These are phyloP conservation scores for Alexandromys fortis DNA, from an alignment of 2,113 vertebrate species.

Conservation along the genomic window DNA sequence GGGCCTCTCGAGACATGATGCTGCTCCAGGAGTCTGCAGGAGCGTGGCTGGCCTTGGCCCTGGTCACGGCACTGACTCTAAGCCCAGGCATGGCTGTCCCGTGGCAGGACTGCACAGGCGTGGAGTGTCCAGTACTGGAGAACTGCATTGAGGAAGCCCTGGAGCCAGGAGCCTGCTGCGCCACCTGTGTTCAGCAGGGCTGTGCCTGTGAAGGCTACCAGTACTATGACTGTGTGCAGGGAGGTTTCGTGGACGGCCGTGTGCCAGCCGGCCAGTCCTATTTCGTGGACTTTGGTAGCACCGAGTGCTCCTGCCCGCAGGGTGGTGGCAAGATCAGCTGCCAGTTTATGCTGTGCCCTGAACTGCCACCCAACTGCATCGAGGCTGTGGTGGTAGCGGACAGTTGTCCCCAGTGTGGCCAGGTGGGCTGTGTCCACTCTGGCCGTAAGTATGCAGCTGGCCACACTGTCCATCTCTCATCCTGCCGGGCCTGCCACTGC, in stretches of 20 bases:
- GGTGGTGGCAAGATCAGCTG: constrained; percentile 96
- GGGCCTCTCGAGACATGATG: constrained; percentile 85
- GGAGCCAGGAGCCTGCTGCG: constrained; percentile 90
- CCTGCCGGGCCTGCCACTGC: constrained; percentile 95
- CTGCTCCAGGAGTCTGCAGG: constrained; percentile 41
- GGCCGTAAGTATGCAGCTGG: constrained; percentile 92
- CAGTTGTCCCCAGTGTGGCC: constrained; percentile 93
- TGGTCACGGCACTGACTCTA: constrained; percentile 76
- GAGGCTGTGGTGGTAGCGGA: constrained; percentile 89
- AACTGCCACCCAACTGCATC: constrained; percentile 94
- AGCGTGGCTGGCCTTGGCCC: constrained; percentile 78
- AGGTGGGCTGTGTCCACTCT: constrained; percentile 89
- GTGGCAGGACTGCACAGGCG: constrained; percentile 90
- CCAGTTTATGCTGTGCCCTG: constrained; percentile 95
- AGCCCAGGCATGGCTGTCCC: constrained; percentile 23
- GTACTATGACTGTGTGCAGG: constrained; percentile 95
- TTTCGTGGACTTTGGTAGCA: constrained; percentile 97
- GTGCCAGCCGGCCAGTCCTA: constrained; percentile 95
- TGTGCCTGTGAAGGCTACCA: constrained; percentile 97
- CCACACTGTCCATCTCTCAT: constrained; percentile 91
- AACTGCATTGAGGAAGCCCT: constrained; percentile 93
- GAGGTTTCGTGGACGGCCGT: constrained; percentile 92
- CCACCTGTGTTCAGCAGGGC: constrained; percentile 90
- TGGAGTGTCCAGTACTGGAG: constrained; percentile 89
- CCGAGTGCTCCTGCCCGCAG: constrained; percentile 93